A percentile compares a stretch with the other conserved stretches of the same genome.
Conservation (phyloP, 2,797 vertebrate genomes). For the Remorina albescens region DNA sequence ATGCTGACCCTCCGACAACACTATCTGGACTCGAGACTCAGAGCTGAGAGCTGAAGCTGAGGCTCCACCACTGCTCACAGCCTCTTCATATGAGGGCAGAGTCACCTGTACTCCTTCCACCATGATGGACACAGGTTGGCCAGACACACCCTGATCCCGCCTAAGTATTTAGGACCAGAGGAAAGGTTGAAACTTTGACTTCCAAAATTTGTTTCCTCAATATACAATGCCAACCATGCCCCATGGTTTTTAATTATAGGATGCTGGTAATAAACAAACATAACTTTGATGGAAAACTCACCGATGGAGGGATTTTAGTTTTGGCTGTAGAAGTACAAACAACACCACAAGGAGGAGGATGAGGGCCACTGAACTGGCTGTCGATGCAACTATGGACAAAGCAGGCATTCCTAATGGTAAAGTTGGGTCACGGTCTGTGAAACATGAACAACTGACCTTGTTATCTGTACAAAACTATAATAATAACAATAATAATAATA, state of each 20-base stretch:
- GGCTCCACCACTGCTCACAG: slow-evolving; percentile 88
- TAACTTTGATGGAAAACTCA: slow-evolving; percentile 62
- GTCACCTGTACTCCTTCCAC: slow-evolving; percentile 97
- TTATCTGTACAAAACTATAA: slow-evolving; percentile 1
- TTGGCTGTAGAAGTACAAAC: slow-evolving; percentile 95
- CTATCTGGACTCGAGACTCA: slow-evolving; percentile 91
- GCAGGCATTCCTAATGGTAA: slow-evolving; percentile 91
- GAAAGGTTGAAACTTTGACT: slow-evolving; percentile 11
- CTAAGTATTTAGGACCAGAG: slow-evolving; percentile 72
- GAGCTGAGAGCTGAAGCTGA: slow-evolving; percentile 77
- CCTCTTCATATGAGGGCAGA: slow-evolving; percentile 95
- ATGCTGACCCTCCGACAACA: slow-evolving; percentile 89
- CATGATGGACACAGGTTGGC: slow-evolving; percentile 94
- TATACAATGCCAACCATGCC: neutral
- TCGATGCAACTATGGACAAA: slow-evolving; percentile 94
- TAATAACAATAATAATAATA: no score
- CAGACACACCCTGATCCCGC: slow-evolving; percentile 91
- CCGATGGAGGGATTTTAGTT: slow-evolving; percentile 96
- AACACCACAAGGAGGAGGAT: slow-evolving; percentile 95
- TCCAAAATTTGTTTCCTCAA: neutral
- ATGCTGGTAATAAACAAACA: neutral
- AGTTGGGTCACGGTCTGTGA: slow-evolving; percentile 86
- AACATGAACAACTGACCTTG: slow-evolving; percentile 19
- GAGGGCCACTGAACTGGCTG: slow-evolving; percentile 93
- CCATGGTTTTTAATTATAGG: neutral